Evolutionary conservation across 30 jellyfish, hydroid and myxozoan species (phyloP), one percentile per base, ranked within the genome.

Genomic region (Aurelia aurita complex sp. Pacific): DNA sequence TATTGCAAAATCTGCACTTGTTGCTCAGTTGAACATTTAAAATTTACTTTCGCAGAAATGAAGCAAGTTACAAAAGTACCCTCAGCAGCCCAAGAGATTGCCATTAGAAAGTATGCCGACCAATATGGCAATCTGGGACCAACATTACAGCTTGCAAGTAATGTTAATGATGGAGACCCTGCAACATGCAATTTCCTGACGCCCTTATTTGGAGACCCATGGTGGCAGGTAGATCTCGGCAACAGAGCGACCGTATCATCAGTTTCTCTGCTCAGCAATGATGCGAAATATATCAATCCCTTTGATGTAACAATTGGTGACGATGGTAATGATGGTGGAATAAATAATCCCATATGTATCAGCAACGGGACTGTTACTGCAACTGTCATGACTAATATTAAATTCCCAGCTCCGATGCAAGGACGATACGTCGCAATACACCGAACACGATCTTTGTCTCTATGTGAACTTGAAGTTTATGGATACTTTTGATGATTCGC

Each of bases 191-290:
- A 3, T 38, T 38, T 38, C 5, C 3, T 2, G 3, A 3, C 0
- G 5, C 5, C 5, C 50, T 2, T 38, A 3, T 2, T 2, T 38
- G 50, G 50, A 38, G 5, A 38, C 5, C 68, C 82, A 3, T 72
- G 82, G 82, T 72, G 82, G 82, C 19, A 7, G 52, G 82, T 72
- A 32, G 82, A 72, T 72, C 82, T 72, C 16, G 64, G 67, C 18
- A 38, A 67, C 3, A 50, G 5, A 43, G 82, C 82, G 2, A 35
- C 68, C 7, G 68, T 72, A 2, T 38, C 50, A 5, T 38, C 50
- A 38, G 50, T 38, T 38, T 38, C 50, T 38, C 50, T 38, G 50
- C 50, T 38, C 19, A 2, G 43, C 4, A 5, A 32, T 50, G 36
- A 18, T 36, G 43, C 5, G n/a, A 1, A 1, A 4, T 1, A 2